phyloP scores from a whole-genome alignment of 2,888 invertebrate genomes.

The Aricia artaxerxes region DNA sequence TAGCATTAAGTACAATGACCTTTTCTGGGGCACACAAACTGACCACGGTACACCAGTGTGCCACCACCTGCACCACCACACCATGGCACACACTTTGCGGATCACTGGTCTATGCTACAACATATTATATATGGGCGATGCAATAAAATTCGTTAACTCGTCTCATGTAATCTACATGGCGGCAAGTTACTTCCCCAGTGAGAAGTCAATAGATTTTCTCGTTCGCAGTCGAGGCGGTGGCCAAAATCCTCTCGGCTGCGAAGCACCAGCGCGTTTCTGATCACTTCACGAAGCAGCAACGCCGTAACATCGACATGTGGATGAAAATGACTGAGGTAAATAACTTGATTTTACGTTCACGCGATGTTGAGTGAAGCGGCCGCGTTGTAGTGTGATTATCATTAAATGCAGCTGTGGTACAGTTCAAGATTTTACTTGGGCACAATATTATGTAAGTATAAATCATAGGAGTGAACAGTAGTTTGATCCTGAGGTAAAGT shows the following conservation, averaged over 20 bases:
- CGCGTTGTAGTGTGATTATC: background rate
- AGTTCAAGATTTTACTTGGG: background rate
- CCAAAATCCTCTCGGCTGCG: slow-evolving; percentile 96
- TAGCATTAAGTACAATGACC: too few relatives aligned
- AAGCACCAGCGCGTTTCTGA: slow-evolving; percentile 99
- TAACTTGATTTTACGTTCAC: slow-evolving; percentile 33
- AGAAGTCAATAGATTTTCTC: slow-evolving; percentile 43
- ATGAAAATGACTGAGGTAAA: slow-evolving; percentile 95
- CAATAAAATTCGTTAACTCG: background rate
- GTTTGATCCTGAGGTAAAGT: background rate
- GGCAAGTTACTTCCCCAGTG: background rate
- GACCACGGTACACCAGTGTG: too few relatives aligned
- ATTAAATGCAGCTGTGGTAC: background rate
- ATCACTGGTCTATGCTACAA: background rate
- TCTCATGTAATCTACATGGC: background rate
- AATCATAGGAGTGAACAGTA: background rate
- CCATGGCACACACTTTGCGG: too few relatives aligned
- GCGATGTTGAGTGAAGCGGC: background rate
- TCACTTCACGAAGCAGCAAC: slow-evolving; percentile 98
- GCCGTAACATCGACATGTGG: slow-evolving; percentile 98
- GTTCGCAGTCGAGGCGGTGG: slow-evolving; percentile 95
- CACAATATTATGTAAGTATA: too few relatives aligned
- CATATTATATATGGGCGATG: background rate
- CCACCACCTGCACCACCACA: too few relatives aligned
- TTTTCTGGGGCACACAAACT: too few relatives aligned